These are phyloP conservation scores for Stichodactyla helianthus DNA, from an alignment of 64 coral and sea anemone species.

Conservation along the genomic window DNA sequence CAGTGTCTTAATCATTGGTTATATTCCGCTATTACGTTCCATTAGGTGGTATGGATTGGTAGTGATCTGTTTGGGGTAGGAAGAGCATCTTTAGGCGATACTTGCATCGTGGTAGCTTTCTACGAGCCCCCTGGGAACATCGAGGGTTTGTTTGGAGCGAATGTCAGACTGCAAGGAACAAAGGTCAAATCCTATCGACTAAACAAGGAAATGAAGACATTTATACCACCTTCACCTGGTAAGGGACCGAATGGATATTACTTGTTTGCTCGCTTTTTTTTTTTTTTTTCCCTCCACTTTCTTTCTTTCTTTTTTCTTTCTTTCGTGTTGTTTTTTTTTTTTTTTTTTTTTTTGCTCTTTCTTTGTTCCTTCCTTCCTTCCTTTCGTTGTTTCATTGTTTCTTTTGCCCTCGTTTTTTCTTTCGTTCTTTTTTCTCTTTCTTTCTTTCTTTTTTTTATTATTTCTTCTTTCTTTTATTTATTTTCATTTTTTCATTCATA, in stretches of 20 bases:
- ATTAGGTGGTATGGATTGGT: slow-evolving; percentile 82
- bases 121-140: slow-evolving; percentile 96
- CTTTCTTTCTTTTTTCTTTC: not conserved
- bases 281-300: not conserved
- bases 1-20: too few species aligned
- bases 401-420: not conserved
- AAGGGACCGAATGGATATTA: not conserved
- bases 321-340: not conserved
- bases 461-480: too few species aligned
- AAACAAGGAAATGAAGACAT: slow-evolving; percentile 41
- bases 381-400: not conserved
- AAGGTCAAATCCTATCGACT: slow-evolving; percentile 27
- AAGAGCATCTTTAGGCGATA: slow-evolving; percentile 52
- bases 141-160: slow-evolving; percentile 75
- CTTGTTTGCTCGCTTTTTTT: not conserved
- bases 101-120: slow-evolving; percentile 89
- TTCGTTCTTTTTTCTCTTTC: not conserved
- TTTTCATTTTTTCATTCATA: too few species aligned
- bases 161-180: slow-evolving; percentile 65
- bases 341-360: not conserved
- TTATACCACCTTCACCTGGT: slow-evolving; percentile 67
- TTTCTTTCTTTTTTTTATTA: not conserved
- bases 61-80: slow-evolving; percentile 94
- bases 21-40: not conserved
- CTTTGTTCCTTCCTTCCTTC: not conserved